A percentile compares a stretch with the other conserved stretches of the same genome.
phyloP scores from a whole-genome alignment of 92 coral and sea anemone genomes.

The Palythoa caribaeorum region DNA sequence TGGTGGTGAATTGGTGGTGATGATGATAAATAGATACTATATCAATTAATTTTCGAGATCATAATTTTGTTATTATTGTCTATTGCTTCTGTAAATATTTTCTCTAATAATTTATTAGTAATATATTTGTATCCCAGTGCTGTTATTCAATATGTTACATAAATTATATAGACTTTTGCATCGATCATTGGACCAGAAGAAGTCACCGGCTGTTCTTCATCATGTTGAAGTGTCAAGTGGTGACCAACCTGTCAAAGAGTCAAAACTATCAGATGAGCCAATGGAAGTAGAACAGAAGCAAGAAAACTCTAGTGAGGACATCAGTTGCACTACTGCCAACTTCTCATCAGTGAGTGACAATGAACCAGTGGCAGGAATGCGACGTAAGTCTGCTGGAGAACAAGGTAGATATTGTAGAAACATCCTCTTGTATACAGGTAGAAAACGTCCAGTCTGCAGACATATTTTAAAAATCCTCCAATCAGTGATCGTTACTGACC shows the following conservation, averaged over 20 bases:
- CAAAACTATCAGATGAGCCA: background rate
- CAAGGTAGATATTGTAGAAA: constrained; percentile 45
- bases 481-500: no score
- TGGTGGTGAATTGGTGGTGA: background rate
- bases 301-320: constrained; percentile 1
- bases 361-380: constrained; percentile 42
- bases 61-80: background rate
- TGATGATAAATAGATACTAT: background rate
- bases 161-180: constrained; percentile 11
- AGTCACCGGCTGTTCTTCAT: background rate
- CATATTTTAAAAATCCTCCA: background rate
- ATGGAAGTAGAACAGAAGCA: background rate
- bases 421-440: background rate
- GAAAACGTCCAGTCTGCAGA: background rate
- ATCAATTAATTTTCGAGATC: background rate
- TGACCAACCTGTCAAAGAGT: background rate
- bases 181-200: constrained; percentile 16
- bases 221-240: background rate
- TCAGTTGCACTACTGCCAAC: constrained; percentile 43
- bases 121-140: no score
- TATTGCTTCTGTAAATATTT: background rate
- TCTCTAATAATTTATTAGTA: background rate
- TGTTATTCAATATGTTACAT: background rate
- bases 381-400: constrained; percentile 44
- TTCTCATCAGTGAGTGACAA: constrained; percentile 23